phyloP scores from a whole-genome alignment of 2,888 invertebrate genomes.

The Eristalis pertinax region DNA sequence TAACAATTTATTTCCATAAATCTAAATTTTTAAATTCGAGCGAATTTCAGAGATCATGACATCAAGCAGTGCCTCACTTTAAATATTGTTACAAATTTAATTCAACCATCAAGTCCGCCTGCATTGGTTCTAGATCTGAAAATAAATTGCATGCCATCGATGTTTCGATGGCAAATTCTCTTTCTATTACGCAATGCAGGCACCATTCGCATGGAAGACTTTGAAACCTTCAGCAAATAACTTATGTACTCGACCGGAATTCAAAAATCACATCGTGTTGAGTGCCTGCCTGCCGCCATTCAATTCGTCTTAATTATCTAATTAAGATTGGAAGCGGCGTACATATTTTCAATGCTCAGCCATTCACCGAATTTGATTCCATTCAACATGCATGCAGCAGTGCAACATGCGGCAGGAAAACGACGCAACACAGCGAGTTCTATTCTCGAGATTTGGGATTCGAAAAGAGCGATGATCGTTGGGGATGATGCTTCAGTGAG shows the following conservation, averaged over 20 bases:
- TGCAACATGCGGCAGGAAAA: slow-evolving; percentile 33
- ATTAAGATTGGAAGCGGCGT: slow-evolving; percentile 66
- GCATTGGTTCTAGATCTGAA: not conserved
- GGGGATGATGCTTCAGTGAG: slow-evolving; percentile 46
- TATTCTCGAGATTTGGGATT: slow-evolving; percentile 65
- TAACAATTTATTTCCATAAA: too few relatives aligned
- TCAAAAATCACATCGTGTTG: slow-evolving; percentile 61
- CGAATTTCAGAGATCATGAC: too few relatives aligned
- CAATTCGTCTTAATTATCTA: slow-evolving; percentile 72
- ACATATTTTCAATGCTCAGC: slow-evolving; percentile 65
- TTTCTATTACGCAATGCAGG: not conserved
- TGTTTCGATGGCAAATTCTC: slow-evolving; percentile 29
- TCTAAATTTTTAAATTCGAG: too few relatives aligned
- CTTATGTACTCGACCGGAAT: slow-evolving; percentile 59
- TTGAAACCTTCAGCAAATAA: slow-evolving; percentile 45
- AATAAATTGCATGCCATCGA: slow-evolving; percentile 31
- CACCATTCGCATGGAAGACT: not conserved
- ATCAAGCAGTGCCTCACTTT: too few relatives aligned
- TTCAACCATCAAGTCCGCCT: not conserved
- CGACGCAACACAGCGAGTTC: slow-evolving; percentile 34
- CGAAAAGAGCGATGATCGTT: slow-evolving; percentile 47
- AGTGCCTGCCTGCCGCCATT: slow-evolving; percentile 51
- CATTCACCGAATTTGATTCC: slow-evolving; percentile 60
- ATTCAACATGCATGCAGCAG: slow-evolving; percentile 37
- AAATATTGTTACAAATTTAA: too few relatives aligned